Evolutionary conservation across 2,888 invertebrate species (phyloP).

Genomic region (Julus scandinavius): DNA sequence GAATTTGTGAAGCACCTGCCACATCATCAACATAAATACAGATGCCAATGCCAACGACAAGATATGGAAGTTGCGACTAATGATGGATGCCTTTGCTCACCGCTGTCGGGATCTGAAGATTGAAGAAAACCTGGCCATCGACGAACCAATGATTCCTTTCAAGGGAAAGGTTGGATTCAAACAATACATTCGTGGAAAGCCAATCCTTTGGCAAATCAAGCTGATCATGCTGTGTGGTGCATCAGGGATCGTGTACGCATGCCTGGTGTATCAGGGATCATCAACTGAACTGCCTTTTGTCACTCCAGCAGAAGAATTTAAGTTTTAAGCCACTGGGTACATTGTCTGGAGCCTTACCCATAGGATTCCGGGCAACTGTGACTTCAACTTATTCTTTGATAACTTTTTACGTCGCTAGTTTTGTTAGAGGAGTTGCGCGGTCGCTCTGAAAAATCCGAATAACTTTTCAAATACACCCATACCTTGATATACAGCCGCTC

Average conservation of each 20-base stretch:
- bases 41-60: neutral
- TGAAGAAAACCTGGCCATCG: neutral
- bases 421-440: too few relatives aligned
- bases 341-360: neutral
- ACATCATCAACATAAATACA: neutral
- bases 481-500: too few relatives aligned
- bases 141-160: constrained; percentile 44
- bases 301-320: neutral
- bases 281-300: neutral
- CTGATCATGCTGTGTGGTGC: neutral
- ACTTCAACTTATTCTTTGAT: neutral
- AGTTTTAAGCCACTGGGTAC: neutral
- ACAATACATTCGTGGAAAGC: neutral
- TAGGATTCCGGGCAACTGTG: neutral
- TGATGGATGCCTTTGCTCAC: neutral
- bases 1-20: neutral
- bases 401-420: too few relatives aligned
- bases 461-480: too few relatives aligned
- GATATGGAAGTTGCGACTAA: neutral
- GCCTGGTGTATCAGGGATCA: constrained; percentile 1
- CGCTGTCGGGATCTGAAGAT: neutral
- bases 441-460: too few relatives aligned
- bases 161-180: constrained; percentile 20
- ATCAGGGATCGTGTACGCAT: constrained; percentile 8
- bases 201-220: too few relatives aligned